Percentiles rank a stretch among this genome's conserved stretches.
Conservation (phyloP, 2,113 vertebrate species). For the Channa maculata region DNA sequence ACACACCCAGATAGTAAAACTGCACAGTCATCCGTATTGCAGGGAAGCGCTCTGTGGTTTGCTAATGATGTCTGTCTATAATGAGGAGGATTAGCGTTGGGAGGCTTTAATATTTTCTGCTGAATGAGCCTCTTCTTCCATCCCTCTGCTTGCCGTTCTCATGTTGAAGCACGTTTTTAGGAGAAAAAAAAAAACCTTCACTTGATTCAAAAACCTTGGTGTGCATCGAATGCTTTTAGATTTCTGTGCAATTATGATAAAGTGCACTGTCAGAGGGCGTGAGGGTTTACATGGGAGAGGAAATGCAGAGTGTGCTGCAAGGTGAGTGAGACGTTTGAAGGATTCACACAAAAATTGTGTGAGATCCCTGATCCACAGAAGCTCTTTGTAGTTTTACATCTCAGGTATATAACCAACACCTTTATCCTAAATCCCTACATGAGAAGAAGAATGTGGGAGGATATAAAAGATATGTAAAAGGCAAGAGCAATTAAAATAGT, state of each 20-base stretch:
- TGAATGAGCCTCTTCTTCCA: slow-evolving; percentile 61
- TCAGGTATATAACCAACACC: neutral
- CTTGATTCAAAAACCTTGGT: slow-evolving; percentile 46
- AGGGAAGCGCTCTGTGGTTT: slow-evolving; percentile 53
- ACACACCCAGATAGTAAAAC: slow-evolving; percentile 39
- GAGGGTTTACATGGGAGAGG: slow-evolving; percentile 40
- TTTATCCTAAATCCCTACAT: slow-evolving; percentile 2
- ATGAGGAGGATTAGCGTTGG: slow-evolving; percentile 73
- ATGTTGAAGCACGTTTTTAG: slow-evolving; percentile 30
- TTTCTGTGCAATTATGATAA: slow-evolving; percentile 35
- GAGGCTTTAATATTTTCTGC: slow-evolving; percentile 70
- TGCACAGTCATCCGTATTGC: slow-evolving; percentile 64
- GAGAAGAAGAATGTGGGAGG: neutral
- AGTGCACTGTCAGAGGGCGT: slow-evolving; percentile 53
- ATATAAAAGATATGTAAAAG: neutral
- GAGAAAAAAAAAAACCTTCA: slow-evolving; percentile 4
- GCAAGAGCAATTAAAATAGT: neutral
- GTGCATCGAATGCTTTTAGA: slow-evolving; percentile 45
- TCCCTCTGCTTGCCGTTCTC: slow-evolving; percentile 21
- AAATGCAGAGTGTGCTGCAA: slow-evolving; percentile 11
- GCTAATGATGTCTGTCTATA: slow-evolving; percentile 74
- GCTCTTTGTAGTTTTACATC: slow-evolving; percentile 17
- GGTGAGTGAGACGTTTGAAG: slow-evolving; percentile 21
- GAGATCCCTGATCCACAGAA: slow-evolving; percentile 30
- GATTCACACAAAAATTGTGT: slow-evolving; percentile 26